A percentile compares a stretch with the other conserved stretches of the same genome.
Evolutionary conservation across 1,140 invertebrate genomes (phyloP).

Genomic region (Nixonia krombeini): DNA sequence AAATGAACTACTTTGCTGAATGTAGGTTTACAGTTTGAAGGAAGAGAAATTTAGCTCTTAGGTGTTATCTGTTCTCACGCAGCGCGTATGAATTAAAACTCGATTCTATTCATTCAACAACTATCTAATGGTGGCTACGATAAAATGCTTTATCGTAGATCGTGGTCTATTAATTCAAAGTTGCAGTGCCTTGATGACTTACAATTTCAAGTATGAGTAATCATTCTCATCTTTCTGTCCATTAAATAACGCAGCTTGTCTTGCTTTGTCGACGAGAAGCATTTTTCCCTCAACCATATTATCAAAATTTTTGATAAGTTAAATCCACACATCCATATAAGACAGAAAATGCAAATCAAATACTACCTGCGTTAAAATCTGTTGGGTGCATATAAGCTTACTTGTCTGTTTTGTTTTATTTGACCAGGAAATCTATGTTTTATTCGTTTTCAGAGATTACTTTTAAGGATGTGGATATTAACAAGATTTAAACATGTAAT

Average conservation of each 20-base stretch:
- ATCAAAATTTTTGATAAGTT: no score
- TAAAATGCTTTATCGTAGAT: constrained; percentile 5
- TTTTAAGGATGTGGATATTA: neutral
- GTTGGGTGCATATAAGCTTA: no score
- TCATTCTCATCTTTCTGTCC: neutral
- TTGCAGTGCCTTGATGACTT: neutral
- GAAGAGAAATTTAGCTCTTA: constrained; percentile 4
- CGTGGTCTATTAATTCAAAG: constrained; percentile 3
- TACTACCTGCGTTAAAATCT: no score
- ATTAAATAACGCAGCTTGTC: no score
- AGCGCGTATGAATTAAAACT: constrained; percentile 2
- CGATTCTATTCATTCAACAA: neutral
- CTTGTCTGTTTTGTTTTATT: no score
- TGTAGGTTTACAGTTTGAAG: constrained; percentile 4
- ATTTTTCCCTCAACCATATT: no score
- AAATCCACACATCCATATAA: no score
- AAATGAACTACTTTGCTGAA: neutral
- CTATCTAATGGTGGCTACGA: neutral
- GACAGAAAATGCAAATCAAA: no score
- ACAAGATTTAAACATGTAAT: neutral
- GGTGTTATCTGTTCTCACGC: constrained; percentile 5
- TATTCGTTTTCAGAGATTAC: no score
- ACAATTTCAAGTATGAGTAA: neutral
- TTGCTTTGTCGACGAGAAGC: no score
- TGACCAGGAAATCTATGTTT: no score